Evolutionary conservation across 2,113 vertebrate species (phyloP).

Genomic region (Nanorana parkeri): DNA sequence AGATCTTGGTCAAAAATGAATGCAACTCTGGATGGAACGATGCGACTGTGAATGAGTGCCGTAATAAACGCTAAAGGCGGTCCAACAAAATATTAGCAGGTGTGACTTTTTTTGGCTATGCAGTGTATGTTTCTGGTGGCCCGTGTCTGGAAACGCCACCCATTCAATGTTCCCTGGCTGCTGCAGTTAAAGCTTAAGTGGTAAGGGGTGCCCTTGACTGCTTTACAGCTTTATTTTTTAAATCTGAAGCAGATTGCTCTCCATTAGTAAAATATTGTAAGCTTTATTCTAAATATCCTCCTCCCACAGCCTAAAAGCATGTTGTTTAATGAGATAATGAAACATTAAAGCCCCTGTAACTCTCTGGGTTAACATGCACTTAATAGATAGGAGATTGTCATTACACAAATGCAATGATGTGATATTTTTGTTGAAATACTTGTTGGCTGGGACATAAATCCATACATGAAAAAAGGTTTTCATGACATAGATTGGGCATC

Average conservation of each 20-base stretch:
- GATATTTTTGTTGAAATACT: background rate
- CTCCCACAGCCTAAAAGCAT: background rate
- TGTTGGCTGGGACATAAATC: constrained; percentile 12
- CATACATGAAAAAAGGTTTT: background rate
- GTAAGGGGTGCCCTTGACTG: too few species aligned
- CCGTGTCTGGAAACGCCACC: too few species aligned
- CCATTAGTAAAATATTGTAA: background rate
- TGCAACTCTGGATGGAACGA: too few species aligned
- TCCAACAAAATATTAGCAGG: too few species aligned
- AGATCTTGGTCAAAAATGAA: too few species aligned
- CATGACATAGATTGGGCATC: background rate
- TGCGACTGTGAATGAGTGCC: too few species aligned
- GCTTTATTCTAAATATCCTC: background rate
- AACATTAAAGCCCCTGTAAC: background rate
- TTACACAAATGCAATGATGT: constrained; percentile 1
- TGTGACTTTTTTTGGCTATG: too few species aligned
- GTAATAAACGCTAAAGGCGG: too few species aligned
- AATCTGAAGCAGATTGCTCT: background rate
- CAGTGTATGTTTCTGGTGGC: too few species aligned
- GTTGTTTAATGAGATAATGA: constrained; percentile 12
- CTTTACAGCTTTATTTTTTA: background rate
- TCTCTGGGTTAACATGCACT: constrained; percentile 2
- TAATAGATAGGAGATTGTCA: constrained; percentile 16
- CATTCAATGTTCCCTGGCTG: too few species aligned
- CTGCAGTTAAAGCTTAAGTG: too few species aligned